Evolutionary conservation across 2,888 invertebrate genomes (phyloP), one percentile per base, ranked within the genome.

Genomic region (Dorcus parallelipipedus): DNA sequence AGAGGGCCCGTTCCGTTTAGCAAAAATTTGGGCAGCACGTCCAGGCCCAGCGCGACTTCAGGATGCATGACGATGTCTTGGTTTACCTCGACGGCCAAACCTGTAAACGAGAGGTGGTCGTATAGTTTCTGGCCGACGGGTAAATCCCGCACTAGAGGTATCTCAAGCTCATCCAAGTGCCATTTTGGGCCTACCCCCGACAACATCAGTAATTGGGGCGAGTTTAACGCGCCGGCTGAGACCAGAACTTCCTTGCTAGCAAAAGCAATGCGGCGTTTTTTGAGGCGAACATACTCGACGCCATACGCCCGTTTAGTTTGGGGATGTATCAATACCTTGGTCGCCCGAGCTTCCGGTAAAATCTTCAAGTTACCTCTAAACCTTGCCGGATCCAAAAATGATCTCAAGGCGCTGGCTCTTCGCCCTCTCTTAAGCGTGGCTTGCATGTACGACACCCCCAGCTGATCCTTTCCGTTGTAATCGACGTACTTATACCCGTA

Each of bases 121-220:
- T 84, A 86, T 49, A 88, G 70, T 14, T 82, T 84, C 67, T 82
- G 75, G 0, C 90, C 91, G 1, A 91, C 88, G 0, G 87, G 88
- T n/a, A 89, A 77, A 64, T 87, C 82, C 63, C 84, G 78, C 3
- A 89, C 67, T 0, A 89, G 75, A 0, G 85, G 83, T 62, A 89
- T 82, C 0, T 80, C 75, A 38, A 80, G 67, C 51, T 83, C 78
- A 61, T 82, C 71, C 49, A 89, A 72, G 64, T 88, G 86, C 3
- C 82, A 75, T 66, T 75, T 80, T 2, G 89, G 88, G 0, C 89
- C 89, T 9, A 89, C 75, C 1, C 94, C 94, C 6, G 93, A 93
- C 4, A 96, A 76, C 91, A 95, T 92, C 8, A 97, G 81, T 2
- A 97, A 74, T 75, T 97, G 95, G 0, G 96, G 94, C 0, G 93